These are phyloP conservation scores for Lepeophtheirus salmonis DNA, from an alignment of 1,140 invertebrate species.

Conservation along the genomic window DNA sequence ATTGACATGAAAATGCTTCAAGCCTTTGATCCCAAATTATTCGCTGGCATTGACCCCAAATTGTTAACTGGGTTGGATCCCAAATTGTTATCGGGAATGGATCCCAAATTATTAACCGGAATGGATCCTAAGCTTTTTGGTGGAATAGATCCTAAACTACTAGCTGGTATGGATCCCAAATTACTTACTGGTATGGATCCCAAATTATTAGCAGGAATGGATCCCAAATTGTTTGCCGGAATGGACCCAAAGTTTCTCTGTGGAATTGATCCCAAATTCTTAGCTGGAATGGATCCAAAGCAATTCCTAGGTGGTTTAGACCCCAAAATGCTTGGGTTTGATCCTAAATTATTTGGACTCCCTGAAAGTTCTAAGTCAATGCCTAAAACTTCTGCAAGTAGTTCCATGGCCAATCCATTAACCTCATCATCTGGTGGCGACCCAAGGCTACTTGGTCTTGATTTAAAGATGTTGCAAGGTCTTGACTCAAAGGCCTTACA, in stretches of 20 bases:
- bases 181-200: conserved; percentile 12
- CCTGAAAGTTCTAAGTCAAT: neutral
- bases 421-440: neutral
- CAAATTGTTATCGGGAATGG: conserved; percentile 21
- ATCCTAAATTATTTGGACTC: conserved; percentile 17
- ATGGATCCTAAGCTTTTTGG: conserved; percentile 21
- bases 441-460: conserved; percentile 20
- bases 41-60: neutral
- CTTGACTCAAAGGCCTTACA: conserved; percentile 22
- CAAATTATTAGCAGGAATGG: conserved; percentile 12
- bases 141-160: conserved; percentile 22
- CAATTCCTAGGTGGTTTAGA: conserved; percentile 19
- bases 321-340: conserved; percentile 20
- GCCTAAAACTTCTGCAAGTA: neutral
- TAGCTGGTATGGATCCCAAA: conserved; percentile 20
- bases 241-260: conserved; percentile 21
- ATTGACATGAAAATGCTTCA: conserved; percentile 18
- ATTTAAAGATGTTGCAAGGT: conserved; percentile 22
- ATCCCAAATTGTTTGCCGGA: conserved; percentile 17
- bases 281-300: conserved; percentile 20
- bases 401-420: conserved; percentile 3
- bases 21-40: conserved; percentile 17
- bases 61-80: conserved; percentile 21
- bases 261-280: conserved; percentile 21
- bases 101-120: conserved; percentile 23